Conservation (phyloP, 2,113 vertebrate species). For the Paramisgurnus dabryanus region DNA sequence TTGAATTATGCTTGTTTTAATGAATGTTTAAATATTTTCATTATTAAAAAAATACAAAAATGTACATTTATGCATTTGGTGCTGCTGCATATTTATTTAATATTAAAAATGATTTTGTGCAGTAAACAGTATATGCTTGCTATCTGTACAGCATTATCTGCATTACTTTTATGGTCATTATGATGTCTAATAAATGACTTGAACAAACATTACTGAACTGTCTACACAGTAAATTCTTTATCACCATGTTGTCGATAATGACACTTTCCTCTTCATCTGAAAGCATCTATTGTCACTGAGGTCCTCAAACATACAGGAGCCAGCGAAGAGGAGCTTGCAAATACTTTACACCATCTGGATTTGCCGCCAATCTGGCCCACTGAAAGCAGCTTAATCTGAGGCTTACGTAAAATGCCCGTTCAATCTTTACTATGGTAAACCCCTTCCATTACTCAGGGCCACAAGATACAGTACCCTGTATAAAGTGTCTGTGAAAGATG, state of each 20-base stretch:
- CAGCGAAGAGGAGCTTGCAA: slow-evolving; percentile 16
- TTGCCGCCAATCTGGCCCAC: slow-evolving; percentile 31
- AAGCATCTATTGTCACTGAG: slow-evolving; percentile 2
- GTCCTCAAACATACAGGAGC: background rate
- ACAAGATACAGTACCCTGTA: background rate
- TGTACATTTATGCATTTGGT: no score
- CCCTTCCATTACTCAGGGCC: background rate
- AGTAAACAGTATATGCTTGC: background rate
- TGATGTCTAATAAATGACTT: background rate
- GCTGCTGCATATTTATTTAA: background rate
- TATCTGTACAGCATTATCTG: background rate
- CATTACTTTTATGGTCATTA: background rate
- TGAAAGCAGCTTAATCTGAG: slow-evolving; percentile 66
- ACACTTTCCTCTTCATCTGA: background rate
- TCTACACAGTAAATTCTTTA: background rate
- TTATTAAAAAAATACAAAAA: background rate
- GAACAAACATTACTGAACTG: no score
- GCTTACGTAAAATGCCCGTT: slow-evolving; percentile 58
- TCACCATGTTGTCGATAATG: background rate
- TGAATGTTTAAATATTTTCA: background rate
- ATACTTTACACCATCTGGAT: slow-evolving; percentile 32
- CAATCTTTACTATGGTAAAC: slow-evolving; percentile 39
- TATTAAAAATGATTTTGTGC: background rate
- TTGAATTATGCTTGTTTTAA: no score
- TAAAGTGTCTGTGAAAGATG: background rate